phyloP scores from a whole-genome alignment of 2,113 vertebrate genomes.

The Heterotilapia buettikoferi region DNA sequence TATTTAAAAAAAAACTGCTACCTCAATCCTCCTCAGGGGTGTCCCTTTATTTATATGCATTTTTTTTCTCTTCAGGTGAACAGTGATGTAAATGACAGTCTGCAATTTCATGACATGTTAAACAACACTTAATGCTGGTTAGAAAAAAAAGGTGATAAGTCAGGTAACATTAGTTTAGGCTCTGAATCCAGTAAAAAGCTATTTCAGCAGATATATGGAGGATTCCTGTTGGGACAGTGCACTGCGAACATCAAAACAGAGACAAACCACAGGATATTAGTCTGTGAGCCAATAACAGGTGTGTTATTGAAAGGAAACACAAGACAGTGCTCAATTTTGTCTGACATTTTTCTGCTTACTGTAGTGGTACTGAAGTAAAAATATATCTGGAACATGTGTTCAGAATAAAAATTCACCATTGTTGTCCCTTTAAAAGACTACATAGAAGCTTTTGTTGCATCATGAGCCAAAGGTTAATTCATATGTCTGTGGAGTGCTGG shows the following conservation, averaged over 20 bases:
- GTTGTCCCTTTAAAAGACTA: not conserved
- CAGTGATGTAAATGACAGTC: not conserved
- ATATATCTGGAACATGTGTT: not conserved
- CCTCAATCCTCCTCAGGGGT: not conserved
- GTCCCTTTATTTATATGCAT: not conserved
- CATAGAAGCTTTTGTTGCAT: not conserved
- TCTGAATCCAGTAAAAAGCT: not conserved
- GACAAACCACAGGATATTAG: not conserved
- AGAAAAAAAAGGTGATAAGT: not conserved
- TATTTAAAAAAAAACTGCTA: fast-evolving
- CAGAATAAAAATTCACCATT: not conserved
- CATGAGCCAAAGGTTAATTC: not conserved
- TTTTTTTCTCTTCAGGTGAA: not conserved
- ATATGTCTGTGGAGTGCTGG: not conserved
- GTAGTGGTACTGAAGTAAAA: not conserved
- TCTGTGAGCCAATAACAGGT: not conserved
- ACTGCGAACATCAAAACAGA: not conserved
- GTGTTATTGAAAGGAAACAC: not conserved
- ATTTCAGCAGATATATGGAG: not conserved
- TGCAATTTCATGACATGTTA: not conserved
- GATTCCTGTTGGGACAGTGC: not conserved
- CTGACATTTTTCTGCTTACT: not conserved
- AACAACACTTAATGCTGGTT: not conserved
- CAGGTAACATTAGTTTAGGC: not conserved
- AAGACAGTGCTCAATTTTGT: not conserved